Conservation (phyloP, 2,113 vertebrate genomes). For the Acrocephalus kingi region DNA sequence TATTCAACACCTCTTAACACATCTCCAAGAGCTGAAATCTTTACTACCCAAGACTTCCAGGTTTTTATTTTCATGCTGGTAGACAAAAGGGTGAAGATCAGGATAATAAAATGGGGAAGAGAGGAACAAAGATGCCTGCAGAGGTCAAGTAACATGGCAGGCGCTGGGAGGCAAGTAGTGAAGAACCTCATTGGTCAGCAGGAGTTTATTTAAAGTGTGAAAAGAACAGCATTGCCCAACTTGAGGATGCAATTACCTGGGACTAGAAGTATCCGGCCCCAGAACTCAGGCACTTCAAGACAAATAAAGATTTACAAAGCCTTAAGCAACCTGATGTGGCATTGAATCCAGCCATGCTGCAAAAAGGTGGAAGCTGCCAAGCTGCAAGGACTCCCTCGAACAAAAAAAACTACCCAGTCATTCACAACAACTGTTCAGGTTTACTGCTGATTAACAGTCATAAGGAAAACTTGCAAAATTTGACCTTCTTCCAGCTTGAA, state of each 20-base stretch:
- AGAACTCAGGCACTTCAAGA: not conserved
- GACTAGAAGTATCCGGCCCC: not conserved
- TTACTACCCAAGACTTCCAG: not conserved
- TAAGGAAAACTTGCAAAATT: not conserved
- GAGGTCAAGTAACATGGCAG: not conserved
- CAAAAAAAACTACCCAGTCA: not conserved
- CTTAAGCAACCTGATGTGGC: accelerated
- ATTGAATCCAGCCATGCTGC: accelerated
- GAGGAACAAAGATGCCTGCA: not conserved
- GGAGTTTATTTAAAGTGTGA: not conserved
- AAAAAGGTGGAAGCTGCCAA: not conserved
- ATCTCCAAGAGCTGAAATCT: not conserved
- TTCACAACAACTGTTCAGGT: not conserved
- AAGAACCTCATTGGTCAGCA: not conserved
- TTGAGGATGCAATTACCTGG: not conserved
- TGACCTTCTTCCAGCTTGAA: not conserved
- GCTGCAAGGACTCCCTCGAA: not conserved
- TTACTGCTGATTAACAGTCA: not conserved
- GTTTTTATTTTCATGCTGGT: not conserved
- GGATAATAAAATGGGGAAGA: not conserved
- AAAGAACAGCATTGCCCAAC: not conserved
- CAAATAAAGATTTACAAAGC: not conserved
- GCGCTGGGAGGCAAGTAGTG: not conserved
- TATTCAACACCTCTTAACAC: not conserved
- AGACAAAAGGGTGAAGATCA: not conserved